Conservation (phyloP, 2,113 vertebrate species). For the Boulengeromyrus knoepffleri region DNA sequence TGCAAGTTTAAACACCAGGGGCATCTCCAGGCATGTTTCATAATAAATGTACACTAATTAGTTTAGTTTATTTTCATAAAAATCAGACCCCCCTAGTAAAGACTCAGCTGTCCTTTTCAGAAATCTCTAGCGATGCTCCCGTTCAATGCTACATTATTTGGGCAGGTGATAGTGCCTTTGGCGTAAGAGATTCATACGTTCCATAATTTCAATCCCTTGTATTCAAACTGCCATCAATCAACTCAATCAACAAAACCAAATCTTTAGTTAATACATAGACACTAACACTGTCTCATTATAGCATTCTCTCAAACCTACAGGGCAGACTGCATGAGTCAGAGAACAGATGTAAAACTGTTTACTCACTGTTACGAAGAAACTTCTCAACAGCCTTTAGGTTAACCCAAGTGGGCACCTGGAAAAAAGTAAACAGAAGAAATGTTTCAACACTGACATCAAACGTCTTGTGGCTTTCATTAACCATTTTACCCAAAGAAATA, state of each 20-base stretch:
- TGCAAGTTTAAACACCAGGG: neutral
- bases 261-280: neutral
- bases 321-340: neutral
- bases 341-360: neutral
- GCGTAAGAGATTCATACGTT: neutral
- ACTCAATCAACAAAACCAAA: neutral
- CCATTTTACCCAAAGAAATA: neutral
- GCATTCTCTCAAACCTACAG: neutral
- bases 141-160: neutral
- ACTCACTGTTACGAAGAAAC: neutral
- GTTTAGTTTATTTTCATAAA: neutral
- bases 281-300: neutral
- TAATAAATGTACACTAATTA: neutral
- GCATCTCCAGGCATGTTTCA: neutral
- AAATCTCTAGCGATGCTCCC: neutral
- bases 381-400: neutral
- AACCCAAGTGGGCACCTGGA: slow-evolving; percentile 2
- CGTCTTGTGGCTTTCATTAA: neutral
- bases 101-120: neutral
- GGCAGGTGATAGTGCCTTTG: neutral
- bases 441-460: neutral
- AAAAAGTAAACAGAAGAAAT: neutral
- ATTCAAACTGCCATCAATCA: neutral
- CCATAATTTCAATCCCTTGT: neutral
- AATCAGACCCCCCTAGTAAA: neutral